Evolutionary conservation across 2,888 invertebrate species (phyloP), one percentile per base, ranked within the genome.

Genomic region (Aleiodes leptofemur): DNA sequence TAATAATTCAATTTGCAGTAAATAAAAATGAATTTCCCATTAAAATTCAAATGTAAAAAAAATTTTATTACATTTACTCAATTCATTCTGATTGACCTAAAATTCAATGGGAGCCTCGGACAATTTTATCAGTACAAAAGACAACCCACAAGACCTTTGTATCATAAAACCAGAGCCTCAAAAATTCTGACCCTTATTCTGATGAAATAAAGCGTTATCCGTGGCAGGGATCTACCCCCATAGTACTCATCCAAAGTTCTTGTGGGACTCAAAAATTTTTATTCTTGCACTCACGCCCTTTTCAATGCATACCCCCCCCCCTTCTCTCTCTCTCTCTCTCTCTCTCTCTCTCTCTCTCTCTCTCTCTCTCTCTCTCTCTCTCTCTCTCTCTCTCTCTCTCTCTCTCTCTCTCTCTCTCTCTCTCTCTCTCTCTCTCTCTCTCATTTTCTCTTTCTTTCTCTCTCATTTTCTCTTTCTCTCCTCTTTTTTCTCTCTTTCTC

Each of bases 181-280:
- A 86, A 84, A 43, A 43, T 9, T 84, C 83, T 78, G 82, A 84
- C 83, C 84, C 84, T 84, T 85, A 84, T 84, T 86, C 85, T 87
- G 86, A 88, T 84, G 86, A 86, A 87, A 87, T 88, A 87, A 87
- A 87, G 85, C 85, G 83, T 82, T 88, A 88, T 88, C 88, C 76
- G 81, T 80, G 79, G 70, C 77, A 74, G 68, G 79, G 84, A 89
- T 89, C 89, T 88, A 85, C 86, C 87, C 85, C 82, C 82, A 77
- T 84, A 87, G 86, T 86, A 82, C 73, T 82, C 83, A 79, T 34
- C 34, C 77, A 80, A 76, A 74, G 73, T 78, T 56, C 34, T 72
- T 59, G 61, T 68, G 77, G 43, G 43, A 43, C 69, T 77, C 23
- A n/a, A 13, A 68, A 68, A 51, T 51, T 31, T 31, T 51, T 69